Conservation (phyloP, 2,797 vertebrate species). For the Lates japonicus region DNA sequence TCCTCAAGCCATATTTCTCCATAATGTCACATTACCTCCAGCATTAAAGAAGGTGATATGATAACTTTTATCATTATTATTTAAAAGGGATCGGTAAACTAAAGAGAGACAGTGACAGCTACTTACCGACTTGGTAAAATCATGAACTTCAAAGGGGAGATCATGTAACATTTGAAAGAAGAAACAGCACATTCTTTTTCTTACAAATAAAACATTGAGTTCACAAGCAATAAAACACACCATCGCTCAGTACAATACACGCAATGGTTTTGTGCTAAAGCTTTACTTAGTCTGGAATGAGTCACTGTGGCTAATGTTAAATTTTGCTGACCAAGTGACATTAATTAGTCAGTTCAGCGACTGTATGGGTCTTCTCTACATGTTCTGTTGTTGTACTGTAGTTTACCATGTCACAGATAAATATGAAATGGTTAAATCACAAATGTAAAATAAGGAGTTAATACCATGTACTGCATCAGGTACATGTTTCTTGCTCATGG, state of each 20-base stretch:
- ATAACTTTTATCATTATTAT: constrained; percentile 34
- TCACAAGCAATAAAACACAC: background rate
- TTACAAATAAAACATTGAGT: background rate
- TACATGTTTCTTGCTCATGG: background rate
- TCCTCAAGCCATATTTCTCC: constrained; percentile 53
- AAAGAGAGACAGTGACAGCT: background rate
- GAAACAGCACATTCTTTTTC: background rate
- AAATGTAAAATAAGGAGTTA: background rate
- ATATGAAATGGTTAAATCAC: background rate
- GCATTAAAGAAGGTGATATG: constrained; percentile 1
- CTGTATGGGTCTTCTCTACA: background rate
- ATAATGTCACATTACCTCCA: constrained; percentile 24
- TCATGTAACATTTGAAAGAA: background rate
- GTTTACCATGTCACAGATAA: background rate
- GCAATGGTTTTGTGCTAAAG: background rate
- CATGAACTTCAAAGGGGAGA: background rate
- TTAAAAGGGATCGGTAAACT: background rate
- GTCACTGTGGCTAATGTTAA: background rate
- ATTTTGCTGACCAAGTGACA: background rate
- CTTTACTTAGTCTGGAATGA: background rate
- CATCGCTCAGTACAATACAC: background rate
- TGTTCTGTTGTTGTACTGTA: background rate
- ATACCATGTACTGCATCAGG: background rate
- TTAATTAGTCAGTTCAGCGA: background rate
- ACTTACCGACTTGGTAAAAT: background rate